Percentiles rank a stretch among this genome's conserved stretches.
phyloP scores from a whole-genome alignment of 1,140 invertebrate species.

The Cotesia typhae region DNA sequence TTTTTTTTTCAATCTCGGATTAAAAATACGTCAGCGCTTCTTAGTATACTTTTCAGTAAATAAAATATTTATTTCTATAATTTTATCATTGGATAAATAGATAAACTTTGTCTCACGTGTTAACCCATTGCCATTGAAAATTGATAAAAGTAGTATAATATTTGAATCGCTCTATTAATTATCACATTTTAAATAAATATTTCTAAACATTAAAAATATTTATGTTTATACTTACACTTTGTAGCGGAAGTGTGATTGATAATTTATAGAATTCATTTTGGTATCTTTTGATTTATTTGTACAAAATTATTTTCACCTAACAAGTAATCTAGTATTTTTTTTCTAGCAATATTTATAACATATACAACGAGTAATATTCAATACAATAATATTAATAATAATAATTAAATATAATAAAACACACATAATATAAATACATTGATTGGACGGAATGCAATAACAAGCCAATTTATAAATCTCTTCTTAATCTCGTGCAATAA shows the following conservation, averaged over 20 bases:
- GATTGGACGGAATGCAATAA: conserved; percentile 25
- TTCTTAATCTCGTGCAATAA: conserved; percentile 23
- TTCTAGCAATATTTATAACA: conserved; percentile 45
- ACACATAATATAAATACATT: conserved; percentile 33
- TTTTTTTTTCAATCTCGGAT: too few species aligned
- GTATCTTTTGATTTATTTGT: conserved; percentile 45
- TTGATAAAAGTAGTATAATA: too few species aligned
- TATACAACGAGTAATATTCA: conserved; percentile 39
- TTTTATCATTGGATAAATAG: too few species aligned
- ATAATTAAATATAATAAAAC: conserved; percentile 37
- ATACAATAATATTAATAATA: neutral
- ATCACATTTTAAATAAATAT: conserved; percentile 31
- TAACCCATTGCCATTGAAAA: too few species aligned
- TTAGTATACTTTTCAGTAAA: too few species aligned
- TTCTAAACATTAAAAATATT: neutral
- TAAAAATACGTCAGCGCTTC: too few species aligned
- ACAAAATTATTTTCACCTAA: conserved; percentile 51
- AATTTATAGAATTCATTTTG: conserved; percentile 1
- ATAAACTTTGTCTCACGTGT: too few species aligned
- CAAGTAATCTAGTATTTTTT: conserved; percentile 31
- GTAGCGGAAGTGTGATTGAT: neutral
- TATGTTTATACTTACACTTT: neutral
- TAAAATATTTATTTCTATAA: too few species aligned
- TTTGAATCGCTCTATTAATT: too few species aligned
- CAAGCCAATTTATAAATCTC: conserved; percentile 32